phyloP scores from a whole-genome alignment of 2,797 vertebrate species.

The Pantherophis vulpinus region DNA sequence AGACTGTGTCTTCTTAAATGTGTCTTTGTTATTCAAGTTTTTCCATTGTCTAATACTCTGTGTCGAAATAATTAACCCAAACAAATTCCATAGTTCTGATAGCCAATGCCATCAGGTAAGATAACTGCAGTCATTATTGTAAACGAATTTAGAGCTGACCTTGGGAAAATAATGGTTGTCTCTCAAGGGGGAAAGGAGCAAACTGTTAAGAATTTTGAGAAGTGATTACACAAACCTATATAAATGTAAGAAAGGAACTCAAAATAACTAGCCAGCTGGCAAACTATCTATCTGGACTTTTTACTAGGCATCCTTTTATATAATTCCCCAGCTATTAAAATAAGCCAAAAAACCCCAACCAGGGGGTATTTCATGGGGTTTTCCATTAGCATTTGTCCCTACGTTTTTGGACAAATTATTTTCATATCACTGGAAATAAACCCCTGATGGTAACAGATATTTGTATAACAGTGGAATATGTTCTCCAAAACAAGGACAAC shows the following conservation, averaged over 20 bases:
- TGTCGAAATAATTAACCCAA: neutral
- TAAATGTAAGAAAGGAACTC: neutral
- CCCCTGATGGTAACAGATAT: neutral
- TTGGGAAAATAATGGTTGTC: neutral
- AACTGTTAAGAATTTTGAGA: neutral
- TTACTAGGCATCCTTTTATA: neutral
- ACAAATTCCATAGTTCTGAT: neutral
- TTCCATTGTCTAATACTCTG: neutral
- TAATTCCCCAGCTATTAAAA: neutral
- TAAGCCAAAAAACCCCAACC: neutral
- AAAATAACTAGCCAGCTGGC: neutral
- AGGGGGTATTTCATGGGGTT: conserved; percentile 3
- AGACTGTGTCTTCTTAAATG: neutral
- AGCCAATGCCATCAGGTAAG: neutral
- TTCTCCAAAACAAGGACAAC: neutral
- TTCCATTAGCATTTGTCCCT: neutral
- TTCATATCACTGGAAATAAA: neutral
- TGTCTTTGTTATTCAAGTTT: neutral
- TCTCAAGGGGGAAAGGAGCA: neutral
- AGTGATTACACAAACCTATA: neutral
- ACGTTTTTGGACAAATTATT: neutral
- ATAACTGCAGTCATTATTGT: neutral
- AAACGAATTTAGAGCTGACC: neutral
- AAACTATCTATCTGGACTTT: neutral
- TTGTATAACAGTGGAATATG: neutral